phyloP scores from a whole-genome alignment of 2,888 invertebrate genomes.

The Agapostemon virescens region DNA sequence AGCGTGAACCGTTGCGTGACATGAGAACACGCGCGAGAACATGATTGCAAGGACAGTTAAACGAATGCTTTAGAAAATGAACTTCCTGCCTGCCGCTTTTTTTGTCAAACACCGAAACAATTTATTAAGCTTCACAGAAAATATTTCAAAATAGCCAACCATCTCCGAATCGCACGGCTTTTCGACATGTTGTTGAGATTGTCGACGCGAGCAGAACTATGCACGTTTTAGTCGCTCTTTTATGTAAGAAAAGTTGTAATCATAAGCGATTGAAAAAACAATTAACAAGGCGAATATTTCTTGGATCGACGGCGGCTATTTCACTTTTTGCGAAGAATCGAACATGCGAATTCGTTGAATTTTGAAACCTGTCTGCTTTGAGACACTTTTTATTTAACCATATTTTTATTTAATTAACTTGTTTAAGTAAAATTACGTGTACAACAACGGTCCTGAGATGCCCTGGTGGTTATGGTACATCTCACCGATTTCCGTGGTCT shows the following conservation, averaged over 20 bases:
- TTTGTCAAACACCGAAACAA: not conserved
- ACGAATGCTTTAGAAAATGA: not conserved
- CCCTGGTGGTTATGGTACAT: too few species aligned
- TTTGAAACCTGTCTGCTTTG: too few species aligned
- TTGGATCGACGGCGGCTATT: not conserved
- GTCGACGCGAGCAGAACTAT: too few species aligned
- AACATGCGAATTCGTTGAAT: too few species aligned
- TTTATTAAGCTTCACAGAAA: not conserved
- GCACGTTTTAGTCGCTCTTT: too few species aligned
- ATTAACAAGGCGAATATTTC: too few species aligned
- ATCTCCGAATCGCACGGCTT: not conserved
- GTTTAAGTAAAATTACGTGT: too few species aligned
- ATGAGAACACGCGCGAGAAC: not conserved
- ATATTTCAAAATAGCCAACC: not conserved
- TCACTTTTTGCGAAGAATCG: not conserved
- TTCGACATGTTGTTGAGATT: not conserved
- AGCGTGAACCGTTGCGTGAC: slow-evolving; percentile 1
- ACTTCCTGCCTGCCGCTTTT: not conserved
- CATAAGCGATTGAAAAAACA: not conserved
- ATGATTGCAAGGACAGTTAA: slow-evolving; percentile 22
- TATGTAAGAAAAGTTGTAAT: not conserved
- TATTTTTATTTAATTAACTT: too few species aligned
- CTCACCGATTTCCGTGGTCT: too few species aligned
- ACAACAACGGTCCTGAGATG: too few species aligned
- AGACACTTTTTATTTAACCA: too few species aligned